These are phyloP conservation scores for Nibea coibor DNA, from an alignment of 2,113 vertebrate genomes.

Conservation along the genomic window DNA sequence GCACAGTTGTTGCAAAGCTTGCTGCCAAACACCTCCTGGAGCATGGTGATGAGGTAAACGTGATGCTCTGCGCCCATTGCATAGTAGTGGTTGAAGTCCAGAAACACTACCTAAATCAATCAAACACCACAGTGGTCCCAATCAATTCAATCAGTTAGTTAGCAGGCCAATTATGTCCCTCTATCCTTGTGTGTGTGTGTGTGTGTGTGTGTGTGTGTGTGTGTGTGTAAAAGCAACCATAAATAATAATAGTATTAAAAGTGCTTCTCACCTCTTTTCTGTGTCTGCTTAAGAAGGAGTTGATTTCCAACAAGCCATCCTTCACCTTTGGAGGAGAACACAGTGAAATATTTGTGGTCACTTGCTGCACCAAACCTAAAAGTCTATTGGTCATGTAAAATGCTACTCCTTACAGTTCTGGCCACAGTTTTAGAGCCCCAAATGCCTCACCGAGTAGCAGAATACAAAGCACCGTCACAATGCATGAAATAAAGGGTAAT, in stretches of 20 bases:
- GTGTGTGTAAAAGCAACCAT: not conserved
- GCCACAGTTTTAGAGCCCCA: not conserved
- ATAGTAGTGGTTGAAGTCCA: constrained; percentile 99
- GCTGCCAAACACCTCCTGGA: constrained; percentile 89
- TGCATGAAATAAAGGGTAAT: not conserved
- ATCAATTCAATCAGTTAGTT: not conserved
- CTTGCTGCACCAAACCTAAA: not conserved
- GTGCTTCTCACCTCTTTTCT: constrained; percentile 73
- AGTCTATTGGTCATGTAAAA: not conserved
- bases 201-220: not conserved
- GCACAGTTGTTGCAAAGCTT: constrained; percentile 87
- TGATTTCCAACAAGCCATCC: constrained; percentile 92
- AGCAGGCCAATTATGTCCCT: no score
- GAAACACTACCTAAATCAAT: constrained; percentile 87
- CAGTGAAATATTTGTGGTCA: not conserved
- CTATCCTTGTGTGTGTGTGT: not conserved
- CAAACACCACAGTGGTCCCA: not conserved
- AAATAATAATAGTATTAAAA: not conserved
- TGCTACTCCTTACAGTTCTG: not conserved
- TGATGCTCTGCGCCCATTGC: constrained; percentile 94
- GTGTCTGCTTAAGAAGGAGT: constrained; percentile 89
- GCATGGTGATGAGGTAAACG: constrained; percentile 86
- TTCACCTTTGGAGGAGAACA: constrained; percentile 75
- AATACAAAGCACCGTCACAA: constrained; percentile 1
- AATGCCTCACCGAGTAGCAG: not conserved